Base-by-base conservation (phyloP, 53 echinoderm and acorn worm genomes). In the Apostichopus leukothele region DNA sequence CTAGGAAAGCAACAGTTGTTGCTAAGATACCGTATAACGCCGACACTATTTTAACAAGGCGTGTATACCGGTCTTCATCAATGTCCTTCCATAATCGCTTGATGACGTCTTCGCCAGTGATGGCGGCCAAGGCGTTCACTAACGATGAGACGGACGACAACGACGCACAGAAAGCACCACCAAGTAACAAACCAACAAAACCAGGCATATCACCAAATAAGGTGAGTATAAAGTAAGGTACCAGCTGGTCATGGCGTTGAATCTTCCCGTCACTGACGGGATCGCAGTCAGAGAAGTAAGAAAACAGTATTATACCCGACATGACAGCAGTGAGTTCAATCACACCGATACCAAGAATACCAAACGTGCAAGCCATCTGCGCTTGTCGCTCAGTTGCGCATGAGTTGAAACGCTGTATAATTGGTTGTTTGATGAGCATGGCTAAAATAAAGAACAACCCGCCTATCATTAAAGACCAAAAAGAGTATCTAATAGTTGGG, bases 271-370 rank as follows among this genome's bases (percentile, higher is more conserved):
- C 57, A 19, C 27, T 50, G 63, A 84, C 57, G 8, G 67, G 60
- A 61, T 84, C 84, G 63, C 84, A 84, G 59, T 61, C 60, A 16
- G 39, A 19, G 57, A 84, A 84, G 22, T 84, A 84, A 4, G 84
- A 19, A 52, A 60, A 84, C 14, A 61, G 23, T 21, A 60, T 50
- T 9, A 84, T 61, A 1, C 84, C 84, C 39, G 67, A 20, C 50
- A 61, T n/a, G 11, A 84, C 67, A 22, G 84, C 59, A 8, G 63
- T 84, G 14, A 60, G 13, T 13, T 60, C 67, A 12, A 84, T 19
- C n/a, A 79, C 9, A 5, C 79, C 54, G 5, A 79, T 53, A 52
- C 52, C 53, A 18, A 79, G 4, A 19, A 79, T 7, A 26, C 79
- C 79, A 52, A 51, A n/a, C 10, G 20, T 53, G 52, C 52, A 52